Evolutionary conservation across 2,113 vertebrate genomes (phyloP), one percentile per base, ranked within the genome.

Genomic region (Hepsetus odoe): DNA sequence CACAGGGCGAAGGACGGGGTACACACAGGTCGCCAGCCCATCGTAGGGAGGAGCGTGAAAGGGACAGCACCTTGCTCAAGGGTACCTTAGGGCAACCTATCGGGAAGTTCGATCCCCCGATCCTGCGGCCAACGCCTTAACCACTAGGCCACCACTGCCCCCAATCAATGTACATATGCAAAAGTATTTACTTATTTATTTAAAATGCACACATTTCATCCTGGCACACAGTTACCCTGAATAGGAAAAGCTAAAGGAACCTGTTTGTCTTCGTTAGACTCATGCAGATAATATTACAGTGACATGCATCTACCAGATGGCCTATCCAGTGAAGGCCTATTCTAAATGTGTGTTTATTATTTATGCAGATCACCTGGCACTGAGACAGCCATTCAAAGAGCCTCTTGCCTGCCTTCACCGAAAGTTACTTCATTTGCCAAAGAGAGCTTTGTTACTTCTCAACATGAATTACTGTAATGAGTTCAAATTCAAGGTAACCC

Each of bases 391-490:
- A 55, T 85, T 85, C 80, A 86, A 81, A 87, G 79, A 87, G 86
- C 82, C 10, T 85, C 87, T 89, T 85, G 80, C 85, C 88, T 89
- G 85, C 83, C 22, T 87, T 90, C 87, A 86, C 79, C 86, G 83
- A 83, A 73, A 88, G 80, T 85, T 80, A 90, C 84, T 90, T 88
- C 83, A 82, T 87, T 79, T 87, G 87, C 86, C 59, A 88, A 89
- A 86, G 76, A 46, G 83, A 61, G 35, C 86, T 86, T 90, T 86
- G 85, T 89, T 86, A 90, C 86, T 87, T 92, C 90, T 87, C 88
- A 84, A 81, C 91, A 87, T 77, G 83, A 86, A 89, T 92, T 91
- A 90, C 86, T 90, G 89, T 91, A 93, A 93, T 92, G 88, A 93
- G 92, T 90, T 82, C 76, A 72, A 87, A 91, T 90, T 88, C 82